Evolutionary conservation across 23 tunicate genomes (phyloP).

Genomic region (Oikopleura dioica): DNA sequence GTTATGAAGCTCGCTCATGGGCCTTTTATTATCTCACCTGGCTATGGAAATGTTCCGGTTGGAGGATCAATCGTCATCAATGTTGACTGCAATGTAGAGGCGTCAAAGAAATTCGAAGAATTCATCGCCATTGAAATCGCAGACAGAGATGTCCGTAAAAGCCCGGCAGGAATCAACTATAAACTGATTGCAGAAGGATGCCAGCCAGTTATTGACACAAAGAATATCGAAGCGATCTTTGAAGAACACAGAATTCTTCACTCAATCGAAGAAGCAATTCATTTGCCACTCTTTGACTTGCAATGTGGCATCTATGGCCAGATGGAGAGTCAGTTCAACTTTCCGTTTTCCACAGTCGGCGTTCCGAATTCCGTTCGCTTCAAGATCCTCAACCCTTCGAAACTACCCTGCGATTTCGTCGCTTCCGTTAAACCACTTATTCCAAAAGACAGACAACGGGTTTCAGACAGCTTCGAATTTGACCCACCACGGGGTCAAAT

Average conservation of each 20-base stretch:
- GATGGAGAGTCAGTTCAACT: background rate
- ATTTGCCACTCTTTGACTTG: background rate
- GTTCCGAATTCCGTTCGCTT: background rate
- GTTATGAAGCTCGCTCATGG: slow-evolving; percentile 21
- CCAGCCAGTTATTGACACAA: slow-evolving; percentile 60
- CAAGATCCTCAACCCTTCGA: background rate
- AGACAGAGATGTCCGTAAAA: slow-evolving; percentile 55
- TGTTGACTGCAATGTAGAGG: slow-evolving; percentile 61
- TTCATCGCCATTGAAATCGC: slow-evolving; percentile 35
- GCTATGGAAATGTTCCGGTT: slow-evolving; percentile 52
- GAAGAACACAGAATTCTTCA: slow-evolving; percentile 57
- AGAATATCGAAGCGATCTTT: slow-evolving; percentile 33
- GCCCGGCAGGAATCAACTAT: slow-evolving; percentile 52
- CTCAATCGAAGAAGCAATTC: background rate
- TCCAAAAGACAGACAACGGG: too few species aligned
- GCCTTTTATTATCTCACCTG: slow-evolving; percentile 57
- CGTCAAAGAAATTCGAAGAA: background rate
- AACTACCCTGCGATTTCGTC: background rate
- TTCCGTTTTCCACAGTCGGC: background rate
- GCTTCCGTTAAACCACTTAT: background rate
- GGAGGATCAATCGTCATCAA: slow-evolving; percentile 39
- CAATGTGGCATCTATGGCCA: background rate
- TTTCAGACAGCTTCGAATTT: slow-evolving; percentile 59
- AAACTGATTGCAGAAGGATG: slow-evolving; percentile 71
- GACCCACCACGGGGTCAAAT: slow-evolving; percentile 50